A percentile compares a stretch with the other conserved stretches of the same genome.
Conservation (phyloP, 2,797 vertebrate species). For the Micropoecilia bifurca region DNA sequence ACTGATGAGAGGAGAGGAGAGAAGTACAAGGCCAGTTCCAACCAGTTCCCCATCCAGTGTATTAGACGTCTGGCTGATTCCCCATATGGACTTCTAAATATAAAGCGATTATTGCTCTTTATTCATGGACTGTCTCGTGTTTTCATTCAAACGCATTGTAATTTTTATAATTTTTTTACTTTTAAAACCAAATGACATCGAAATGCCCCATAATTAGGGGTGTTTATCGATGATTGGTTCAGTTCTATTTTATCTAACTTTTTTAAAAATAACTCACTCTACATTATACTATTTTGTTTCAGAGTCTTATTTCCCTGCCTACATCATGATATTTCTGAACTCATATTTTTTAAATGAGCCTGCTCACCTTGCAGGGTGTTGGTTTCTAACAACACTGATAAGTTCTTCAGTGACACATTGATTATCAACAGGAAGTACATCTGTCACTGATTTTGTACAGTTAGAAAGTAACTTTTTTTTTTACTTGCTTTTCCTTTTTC, state of each 20-base stretch:
- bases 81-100: neutral
- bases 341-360: neutral
- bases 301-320: neutral
- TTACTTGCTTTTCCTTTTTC: neutral
- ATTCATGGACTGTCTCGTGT: neutral
- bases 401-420: neutral
- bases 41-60: conserved; percentile 20
- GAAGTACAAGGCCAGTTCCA: conserved; percentile 19
- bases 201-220: neutral
- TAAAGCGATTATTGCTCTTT: neutral
- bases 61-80: neutral
- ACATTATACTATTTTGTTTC: neutral
- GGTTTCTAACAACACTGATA: neutral
- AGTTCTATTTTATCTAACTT: neutral
- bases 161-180: neutral
- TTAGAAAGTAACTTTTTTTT: neutral
- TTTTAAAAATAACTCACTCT: neutral
- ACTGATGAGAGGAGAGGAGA: conserved; percentile 17
- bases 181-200: neutral
- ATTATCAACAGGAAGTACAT: neutral
- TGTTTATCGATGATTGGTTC: neutral
- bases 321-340: neutral
- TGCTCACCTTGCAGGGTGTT: neutral
- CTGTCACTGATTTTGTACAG: neutral
- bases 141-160: neutral